Percentiles rank a stretch among this genome's conserved stretches.
These are phyloP conservation scores for Daphoenositta chrysoptera DNA, from an alignment of 2,113 vertebrate species.

Conservation along the genomic window DNA sequence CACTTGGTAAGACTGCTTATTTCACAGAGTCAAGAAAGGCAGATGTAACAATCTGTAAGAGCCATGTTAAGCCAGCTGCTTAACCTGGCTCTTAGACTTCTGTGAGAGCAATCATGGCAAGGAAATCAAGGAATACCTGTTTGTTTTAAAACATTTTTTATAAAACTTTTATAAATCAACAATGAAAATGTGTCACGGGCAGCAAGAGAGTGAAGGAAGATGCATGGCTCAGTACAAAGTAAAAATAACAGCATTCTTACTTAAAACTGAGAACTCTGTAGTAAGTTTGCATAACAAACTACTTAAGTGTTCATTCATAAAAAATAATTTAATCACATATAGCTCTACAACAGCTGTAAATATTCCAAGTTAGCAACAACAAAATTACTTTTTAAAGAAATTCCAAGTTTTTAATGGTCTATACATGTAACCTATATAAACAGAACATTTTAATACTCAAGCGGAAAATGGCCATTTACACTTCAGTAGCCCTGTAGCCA, in stretches of 20 bases:
- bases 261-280: neutral
- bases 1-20: neutral
- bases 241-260: neutral
- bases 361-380: neutral
- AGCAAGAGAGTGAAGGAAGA: neutral
- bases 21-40: neutral
- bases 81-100: neutral
- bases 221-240: neutral
- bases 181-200: neutral
- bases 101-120: neutral
- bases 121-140: neutral
- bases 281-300: neutral
- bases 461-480: neutral
- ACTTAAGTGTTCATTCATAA: neutral
- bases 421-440: neutral
- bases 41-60: neutral
- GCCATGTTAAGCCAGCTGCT: neutral
- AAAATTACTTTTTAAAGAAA: neutral
- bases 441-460: neutral
- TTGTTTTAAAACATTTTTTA: neutral
- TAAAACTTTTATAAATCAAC: neutral
- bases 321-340: neutral
- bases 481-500: neutral
- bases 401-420: neutral
- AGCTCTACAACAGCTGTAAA: neutral